These are phyloP conservation scores for Hydrozoanthus gracilis DNA, from an alignment of 92 coral and sea anemone species.

Conservation along the genomic window DNA sequence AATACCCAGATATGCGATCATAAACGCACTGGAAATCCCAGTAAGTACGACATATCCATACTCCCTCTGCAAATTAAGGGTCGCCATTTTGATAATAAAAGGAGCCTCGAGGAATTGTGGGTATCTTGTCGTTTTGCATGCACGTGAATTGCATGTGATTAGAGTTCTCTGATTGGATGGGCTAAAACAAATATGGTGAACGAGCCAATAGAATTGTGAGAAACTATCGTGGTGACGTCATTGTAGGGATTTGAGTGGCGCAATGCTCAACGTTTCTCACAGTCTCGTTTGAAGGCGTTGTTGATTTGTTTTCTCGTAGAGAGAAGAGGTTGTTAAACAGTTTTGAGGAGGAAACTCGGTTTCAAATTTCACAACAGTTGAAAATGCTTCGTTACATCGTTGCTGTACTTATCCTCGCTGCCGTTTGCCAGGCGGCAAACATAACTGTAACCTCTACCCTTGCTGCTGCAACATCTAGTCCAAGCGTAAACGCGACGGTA, in stretches of 20 bases:
- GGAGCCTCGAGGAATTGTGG: not conserved
- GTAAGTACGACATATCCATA: constrained; percentile 93
- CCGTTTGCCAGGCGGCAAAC: constrained; percentile 5
- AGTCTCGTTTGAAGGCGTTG: not conserved
- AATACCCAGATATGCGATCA: constrained; percentile 76
- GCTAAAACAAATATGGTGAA: not conserved
- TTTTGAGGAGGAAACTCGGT: not conserved
- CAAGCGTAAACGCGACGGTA: not conserved
- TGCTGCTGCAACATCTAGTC: not conserved
- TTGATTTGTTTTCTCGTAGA: not conserved
- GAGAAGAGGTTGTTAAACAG: not conserved
- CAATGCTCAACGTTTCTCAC: constrained; percentile 61
- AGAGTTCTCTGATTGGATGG: constrained; percentile 42
- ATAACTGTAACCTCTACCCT: not conserved
- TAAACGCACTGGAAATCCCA: constrained; percentile 84
- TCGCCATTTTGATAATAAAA: constrained; percentile 64
- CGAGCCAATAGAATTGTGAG: constrained; percentile 17
- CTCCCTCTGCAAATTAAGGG: constrained; percentile 69
- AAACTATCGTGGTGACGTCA: constrained; percentile 42
- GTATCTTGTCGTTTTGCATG: not conserved
- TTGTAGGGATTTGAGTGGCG: constrained; percentile 59
- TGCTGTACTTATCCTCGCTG: constrained; percentile 21
- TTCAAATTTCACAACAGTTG: constrained; percentile 30
- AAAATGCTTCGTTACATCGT: constrained; percentile 19
- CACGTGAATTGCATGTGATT: constrained; percentile 61